Conservation (phyloP, 2,888 invertebrate species). For the Habroteleia sp. region DNA sequence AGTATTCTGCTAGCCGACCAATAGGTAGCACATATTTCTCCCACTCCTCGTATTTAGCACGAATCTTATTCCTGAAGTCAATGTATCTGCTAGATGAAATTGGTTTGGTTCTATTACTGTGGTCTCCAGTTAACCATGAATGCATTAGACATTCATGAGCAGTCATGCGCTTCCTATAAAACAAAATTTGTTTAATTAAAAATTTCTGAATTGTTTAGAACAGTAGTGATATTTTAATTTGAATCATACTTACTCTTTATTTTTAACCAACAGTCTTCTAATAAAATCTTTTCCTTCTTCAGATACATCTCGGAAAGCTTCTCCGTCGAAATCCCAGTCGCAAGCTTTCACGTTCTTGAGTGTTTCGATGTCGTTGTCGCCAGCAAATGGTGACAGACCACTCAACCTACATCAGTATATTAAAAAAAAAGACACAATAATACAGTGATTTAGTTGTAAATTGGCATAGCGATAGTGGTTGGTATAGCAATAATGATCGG, state of each 20-base stretch:
- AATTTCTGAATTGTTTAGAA: too few species aligned
- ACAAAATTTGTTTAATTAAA: background rate
- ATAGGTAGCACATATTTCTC: slow-evolving; percentile 94
- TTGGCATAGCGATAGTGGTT: slow-evolving; percentile 21
- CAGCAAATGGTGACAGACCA: slow-evolving; percentile 99
- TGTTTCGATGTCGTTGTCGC: slow-evolving; percentile 98
- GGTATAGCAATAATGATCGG: too few species aligned
- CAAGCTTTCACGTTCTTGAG: slow-evolving; percentile 98
- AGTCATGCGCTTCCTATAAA: slow-evolving; percentile 94
- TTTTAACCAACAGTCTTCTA: slow-evolving; percentile 92
- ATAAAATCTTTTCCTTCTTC: slow-evolving; percentile 99
- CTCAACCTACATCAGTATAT: slow-evolving; percentile 86
- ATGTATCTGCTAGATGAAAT: slow-evolving; percentile 94
- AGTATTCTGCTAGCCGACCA: slow-evolving; percentile 98
- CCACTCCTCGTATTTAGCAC: slow-evolving; percentile 91
- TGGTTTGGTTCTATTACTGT: slow-evolving; percentile 87
- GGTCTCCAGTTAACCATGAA: slow-evolving; percentile 96
- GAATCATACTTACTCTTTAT: slow-evolving; percentile 88
- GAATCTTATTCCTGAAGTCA: slow-evolving; percentile 92
- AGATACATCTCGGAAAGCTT: slow-evolving; percentile 96
- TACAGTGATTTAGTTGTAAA: slow-evolving; percentile 39
- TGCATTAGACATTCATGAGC: slow-evolving; percentile 98
- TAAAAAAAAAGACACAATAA: slow-evolving; percentile 53
- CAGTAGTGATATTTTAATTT: background rate
- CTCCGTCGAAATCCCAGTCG: slow-evolving; percentile 99